Percentiles rank a stretch among this genome's conserved stretches.
Conservation (phyloP, 2,888 invertebrate species). For the Nebria salina region DNA sequence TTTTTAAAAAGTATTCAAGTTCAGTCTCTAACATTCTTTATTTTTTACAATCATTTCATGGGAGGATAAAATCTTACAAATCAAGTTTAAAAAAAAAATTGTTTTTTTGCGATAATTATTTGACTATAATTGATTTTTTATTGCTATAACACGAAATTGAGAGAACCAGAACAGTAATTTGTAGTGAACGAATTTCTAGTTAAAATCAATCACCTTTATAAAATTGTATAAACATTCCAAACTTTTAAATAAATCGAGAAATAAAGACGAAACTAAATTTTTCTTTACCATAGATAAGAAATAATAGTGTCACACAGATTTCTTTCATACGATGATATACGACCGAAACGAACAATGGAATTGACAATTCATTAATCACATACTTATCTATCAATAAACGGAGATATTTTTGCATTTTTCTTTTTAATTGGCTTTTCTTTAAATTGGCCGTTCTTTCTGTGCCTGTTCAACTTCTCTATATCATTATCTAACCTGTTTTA, state of each 20-base stretch:
- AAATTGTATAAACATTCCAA: background rate
- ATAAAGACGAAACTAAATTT: background rate
- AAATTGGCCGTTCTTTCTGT: background rate
- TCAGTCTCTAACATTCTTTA: background rate
- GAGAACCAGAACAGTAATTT: no score
- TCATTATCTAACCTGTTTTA: background rate
- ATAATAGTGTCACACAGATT: background rate
- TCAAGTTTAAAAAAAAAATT: no score
- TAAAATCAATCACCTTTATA: no score
- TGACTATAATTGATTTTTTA: no score
- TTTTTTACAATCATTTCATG: no score
- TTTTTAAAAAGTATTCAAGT: background rate
- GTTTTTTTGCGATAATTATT: no score
- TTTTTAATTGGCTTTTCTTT: background rate
- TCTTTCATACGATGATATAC: background rate
- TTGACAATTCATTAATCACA: slow-evolving; percentile 1
- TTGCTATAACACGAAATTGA: no score
- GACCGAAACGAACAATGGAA: background rate
- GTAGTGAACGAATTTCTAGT: no score
- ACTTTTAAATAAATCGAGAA: background rate
- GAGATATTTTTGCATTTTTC: background rate
- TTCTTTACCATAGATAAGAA: background rate
- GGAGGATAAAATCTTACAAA: no score
- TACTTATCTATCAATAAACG: background rate
- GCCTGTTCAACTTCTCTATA: background rate